Evolutionary conservation across 2,888 invertebrate genomes (phyloP).

Genomic region (Zaprionus lineosus): DNA sequence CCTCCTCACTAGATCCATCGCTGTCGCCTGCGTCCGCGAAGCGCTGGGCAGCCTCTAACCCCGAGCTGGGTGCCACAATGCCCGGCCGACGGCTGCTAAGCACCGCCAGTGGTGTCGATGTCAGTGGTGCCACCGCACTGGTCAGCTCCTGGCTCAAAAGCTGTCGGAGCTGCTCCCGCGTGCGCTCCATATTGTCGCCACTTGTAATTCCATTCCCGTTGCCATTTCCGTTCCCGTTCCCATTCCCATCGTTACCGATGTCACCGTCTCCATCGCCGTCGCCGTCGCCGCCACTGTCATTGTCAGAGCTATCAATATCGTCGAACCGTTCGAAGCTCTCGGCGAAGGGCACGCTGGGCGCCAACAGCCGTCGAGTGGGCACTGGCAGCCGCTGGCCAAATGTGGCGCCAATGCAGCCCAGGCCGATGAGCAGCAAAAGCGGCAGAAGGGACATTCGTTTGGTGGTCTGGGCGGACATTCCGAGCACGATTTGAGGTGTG

Average conservation of each 20-base stretch:
- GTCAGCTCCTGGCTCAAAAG: slow-evolving; percentile 48
- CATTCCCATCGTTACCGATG: not conserved
- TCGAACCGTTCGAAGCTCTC: slow-evolving; percentile 64
- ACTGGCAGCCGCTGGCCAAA: slow-evolving; percentile 17
- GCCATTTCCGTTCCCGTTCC: not conserved
- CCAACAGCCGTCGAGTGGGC: slow-evolving; percentile 37
- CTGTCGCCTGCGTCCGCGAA: slow-evolving; percentile 25
- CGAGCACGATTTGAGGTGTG: not conserved
- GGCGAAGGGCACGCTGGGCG: slow-evolving; percentile 40
- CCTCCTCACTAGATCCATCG: slow-evolving; percentile 41
- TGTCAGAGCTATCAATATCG: not conserved
- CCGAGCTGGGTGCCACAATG: slow-evolving; percentile 49
- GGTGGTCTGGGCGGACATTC: slow-evolving; percentile 24
- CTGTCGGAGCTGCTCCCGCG: slow-evolving; percentile 35
- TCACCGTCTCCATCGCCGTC: not conserved
- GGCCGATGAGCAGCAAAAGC: slow-evolving; percentile 32
- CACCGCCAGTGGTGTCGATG: slow-evolving; percentile 33
- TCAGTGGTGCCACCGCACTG: slow-evolving; percentile 55
- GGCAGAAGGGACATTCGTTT: slow-evolving; percentile 3
- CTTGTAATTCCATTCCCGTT: not conserved
- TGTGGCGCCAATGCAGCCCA: slow-evolving; percentile 22
- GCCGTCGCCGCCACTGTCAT: not conserved
- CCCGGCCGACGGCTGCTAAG: slow-evolving; percentile 41
- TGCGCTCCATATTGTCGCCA: slow-evolving; percentile 12
- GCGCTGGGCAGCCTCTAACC: slow-evolving; percentile 31